Evolutionary conservation across 2,113 vertebrate genomes (phyloP), one percentile per base, ranked within the genome.

Genomic region (Mastomys coucha): DNA sequence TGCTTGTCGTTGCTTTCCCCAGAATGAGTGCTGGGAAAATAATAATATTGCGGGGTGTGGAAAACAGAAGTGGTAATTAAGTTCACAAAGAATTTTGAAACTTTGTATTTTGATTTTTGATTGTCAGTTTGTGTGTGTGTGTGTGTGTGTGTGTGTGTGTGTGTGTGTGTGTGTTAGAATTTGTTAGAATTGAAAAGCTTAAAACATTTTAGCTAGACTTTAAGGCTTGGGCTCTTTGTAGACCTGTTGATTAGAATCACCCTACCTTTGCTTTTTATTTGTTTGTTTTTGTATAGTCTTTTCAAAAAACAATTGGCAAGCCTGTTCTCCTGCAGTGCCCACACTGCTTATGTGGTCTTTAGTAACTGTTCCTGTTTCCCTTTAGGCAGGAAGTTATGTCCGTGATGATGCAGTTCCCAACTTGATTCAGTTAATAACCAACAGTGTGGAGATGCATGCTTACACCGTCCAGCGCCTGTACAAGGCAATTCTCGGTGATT

Each of bases 401-500:
- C 99, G 99, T 97, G 99, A 99, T 69, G 99, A 99, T 97, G 99
- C 99, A 26, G 99, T 99, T 85, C 99, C 99, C 39, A 99, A 99
- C 98, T 99, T 99, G 97, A 99, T 99, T 97, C 99, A 99, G 98
- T 99, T 99, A 93, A 99, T 99, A 99, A 99, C 99, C n/a, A 99
- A 99, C 97, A 99, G 99, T 56, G 99, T 99, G 96, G 99, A 99
- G 98, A 99, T 99, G 99, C 99, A 99, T 84, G 99, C 99, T 91
- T 99, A 99, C 97, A 99, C 99, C 88, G 99, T 99, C 63, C 99
- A 99, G 98, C 99, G 99, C 98, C 99, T 99, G 90, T 99, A 99
- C 98, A 99, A 99, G 99, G 99, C 99, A 63, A 99, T 99, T 97
- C 98, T 99, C 97, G 99, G 99, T 96, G 99, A 99, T 98, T 99